phyloP scores from a whole-genome alignment of 2,888 invertebrate species.

The Blomia tropicalis region DNA sequence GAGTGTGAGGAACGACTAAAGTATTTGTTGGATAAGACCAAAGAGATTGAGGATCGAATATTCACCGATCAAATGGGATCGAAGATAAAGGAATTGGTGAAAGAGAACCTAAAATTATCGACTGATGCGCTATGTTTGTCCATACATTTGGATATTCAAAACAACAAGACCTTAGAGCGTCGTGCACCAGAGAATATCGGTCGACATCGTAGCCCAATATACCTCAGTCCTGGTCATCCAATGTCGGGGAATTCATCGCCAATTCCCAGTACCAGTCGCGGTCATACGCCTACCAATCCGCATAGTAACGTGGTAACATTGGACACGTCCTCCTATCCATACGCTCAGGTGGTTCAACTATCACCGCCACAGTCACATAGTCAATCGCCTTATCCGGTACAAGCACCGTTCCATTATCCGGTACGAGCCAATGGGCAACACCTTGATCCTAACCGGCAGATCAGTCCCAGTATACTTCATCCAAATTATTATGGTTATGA shows the following conservation, averaged over 20 bases:
- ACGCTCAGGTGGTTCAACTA: slow-evolving; percentile 2
- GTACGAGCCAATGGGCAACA: not conserved
- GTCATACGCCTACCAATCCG: not conserved
- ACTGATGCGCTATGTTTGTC: not conserved
- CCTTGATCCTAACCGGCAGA: not conserved
- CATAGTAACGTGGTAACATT: not conserved
- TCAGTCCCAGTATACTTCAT: not conserved
- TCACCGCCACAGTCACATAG: not conserved
- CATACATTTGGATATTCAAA: not conserved
- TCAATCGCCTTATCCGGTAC: not conserved
- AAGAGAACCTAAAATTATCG: slow-evolving; percentile 3
- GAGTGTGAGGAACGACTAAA: not conserved
- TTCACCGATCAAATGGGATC: not conserved
- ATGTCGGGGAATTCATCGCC: not conserved
- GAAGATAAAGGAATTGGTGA: not conserved
- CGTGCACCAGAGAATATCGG: not conserved
- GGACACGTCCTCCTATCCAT: not conserved
- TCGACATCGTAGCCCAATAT: not conserved
- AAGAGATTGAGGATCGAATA: slow-evolving; percentile 1
- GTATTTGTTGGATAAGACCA: not conserved
- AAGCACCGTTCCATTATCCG: not conserved
- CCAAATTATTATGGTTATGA: not conserved
- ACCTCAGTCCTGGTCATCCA: not conserved
- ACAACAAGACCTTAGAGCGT: not conserved
- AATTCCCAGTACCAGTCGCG: not conserved